Evolutionary conservation across 92 coral and sea anemone genomes (phyloP), one percentile per base, ranked within the genome.

Genomic region (Galaxea fascicularis): DNA sequence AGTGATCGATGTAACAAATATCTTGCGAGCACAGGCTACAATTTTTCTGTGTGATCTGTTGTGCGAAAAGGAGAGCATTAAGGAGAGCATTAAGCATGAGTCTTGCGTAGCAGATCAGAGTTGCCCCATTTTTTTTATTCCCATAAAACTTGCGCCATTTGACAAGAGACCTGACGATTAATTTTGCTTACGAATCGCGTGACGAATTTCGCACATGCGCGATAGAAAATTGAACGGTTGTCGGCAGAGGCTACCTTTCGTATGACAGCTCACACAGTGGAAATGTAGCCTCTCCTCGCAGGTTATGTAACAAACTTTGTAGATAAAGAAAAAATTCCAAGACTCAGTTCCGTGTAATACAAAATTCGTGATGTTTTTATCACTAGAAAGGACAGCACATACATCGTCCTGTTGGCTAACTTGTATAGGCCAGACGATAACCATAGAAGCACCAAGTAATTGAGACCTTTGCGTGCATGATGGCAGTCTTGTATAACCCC

Each of bases 11-110:
- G n/a, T n/a, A n/a, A n/a, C n/a, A n/a, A n/a, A n/a, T n/a, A n/a
- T 76, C 26, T 87, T 51, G 59, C 59, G 16, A 53, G 59, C 59
- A 53, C 15, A 53, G 16, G 59, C 59, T 53, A 53, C 59, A 53
- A 0, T 53, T 53, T 53, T n/a, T 17, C 59, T 53, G 59, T 12
- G 20, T 5, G 59, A 53, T 17, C 59, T 53, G 59, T 53, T n/a
- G 59, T 53, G 59, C 59, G 59, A 77, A 76, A 53, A 83, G 39
- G 44, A 83, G 84, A 54, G 63, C 83, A 17, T 53, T 17, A 17
- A 0, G 0, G 18, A 17, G 18, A 53, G 20, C 59, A 53, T 53
- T 53, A n/a, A 53, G 59, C 59, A n/a, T 53, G 59, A 53, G 59
- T 53, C 59, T 53, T 53, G 59, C 59, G 59, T 53, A 53, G 59